Evolutionary conservation across 2,888 invertebrate genomes (phyloP).

Genomic region (Stenodema calcarata): DNA sequence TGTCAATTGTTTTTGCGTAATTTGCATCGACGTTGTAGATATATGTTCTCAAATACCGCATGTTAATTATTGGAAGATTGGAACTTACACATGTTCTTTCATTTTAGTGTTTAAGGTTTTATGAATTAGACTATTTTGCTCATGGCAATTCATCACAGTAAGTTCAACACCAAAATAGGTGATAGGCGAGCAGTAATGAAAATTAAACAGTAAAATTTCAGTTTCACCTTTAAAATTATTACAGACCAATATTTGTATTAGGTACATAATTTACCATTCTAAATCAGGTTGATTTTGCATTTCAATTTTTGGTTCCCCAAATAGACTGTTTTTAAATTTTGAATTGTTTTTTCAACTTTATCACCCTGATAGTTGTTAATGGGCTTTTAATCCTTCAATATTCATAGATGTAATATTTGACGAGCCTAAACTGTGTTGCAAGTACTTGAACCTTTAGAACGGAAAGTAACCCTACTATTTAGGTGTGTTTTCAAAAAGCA

Average conservation of each 20-base stretch:
- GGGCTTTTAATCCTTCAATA: background rate
- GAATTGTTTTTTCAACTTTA: background rate
- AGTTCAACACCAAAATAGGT: conserved; percentile 55
- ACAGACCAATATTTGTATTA: background rate
- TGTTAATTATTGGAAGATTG: background rate
- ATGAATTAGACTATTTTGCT: conserved; percentile 48
- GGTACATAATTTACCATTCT: background rate
- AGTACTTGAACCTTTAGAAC: background rate
- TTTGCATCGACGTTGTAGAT: background rate
- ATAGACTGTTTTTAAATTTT: background rate
- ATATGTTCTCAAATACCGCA: background rate
- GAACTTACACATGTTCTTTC: background rate
- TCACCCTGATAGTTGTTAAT: background rate
- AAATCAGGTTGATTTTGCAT: background rate
- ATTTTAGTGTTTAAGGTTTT: background rate
- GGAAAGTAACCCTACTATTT: background rate
- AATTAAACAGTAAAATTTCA: background rate
- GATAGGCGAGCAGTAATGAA: background rate
- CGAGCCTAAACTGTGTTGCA: background rate
- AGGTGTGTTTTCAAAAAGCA: background rate
- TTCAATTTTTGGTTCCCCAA: background rate
- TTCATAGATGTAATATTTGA: background rate
- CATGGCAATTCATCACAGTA: conserved; percentile 54
- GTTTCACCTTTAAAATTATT: background rate
- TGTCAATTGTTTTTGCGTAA: background rate